Evolutionary conservation across 2,888 invertebrate genomes (phyloP).

Genomic region (Plagodis dolabraria): DNA sequence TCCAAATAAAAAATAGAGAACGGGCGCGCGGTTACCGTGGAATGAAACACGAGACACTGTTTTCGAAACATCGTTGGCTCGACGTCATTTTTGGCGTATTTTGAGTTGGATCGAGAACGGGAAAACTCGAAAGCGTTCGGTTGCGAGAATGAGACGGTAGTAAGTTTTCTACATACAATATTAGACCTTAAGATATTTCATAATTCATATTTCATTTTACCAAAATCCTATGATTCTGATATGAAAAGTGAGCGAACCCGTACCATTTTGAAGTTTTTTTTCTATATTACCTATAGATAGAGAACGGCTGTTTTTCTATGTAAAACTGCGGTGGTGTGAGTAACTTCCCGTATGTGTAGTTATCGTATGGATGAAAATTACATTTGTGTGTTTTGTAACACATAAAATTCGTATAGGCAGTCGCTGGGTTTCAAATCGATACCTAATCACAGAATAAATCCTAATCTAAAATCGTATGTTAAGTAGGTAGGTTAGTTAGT

Average conservation of each 20-base stretch:
- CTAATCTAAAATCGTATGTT: slow-evolving; percentile 64
- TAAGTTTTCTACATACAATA: slow-evolving; percentile 57
- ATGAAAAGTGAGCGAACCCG: slow-evolving; percentile 69
- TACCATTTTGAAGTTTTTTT: slow-evolving; percentile 83
- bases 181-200: slow-evolving; percentile 66
- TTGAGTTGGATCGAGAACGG: slow-evolving; percentile 83
- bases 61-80: slow-evolving; percentile 80
- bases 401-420: slow-evolving; percentile 74
- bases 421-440: slow-evolving; percentile 70
- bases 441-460: too few relatives aligned
- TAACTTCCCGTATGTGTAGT: slow-evolving; percentile 77
- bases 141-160: slow-evolving; percentile 69
- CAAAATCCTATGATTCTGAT: slow-evolving; percentile 54
- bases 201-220: slow-evolving; percentile 62
- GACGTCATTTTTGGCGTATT: slow-evolving; percentile 85
- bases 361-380: slow-evolving; percentile 60
- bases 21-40: slow-evolving; percentile 73
- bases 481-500: slow-evolving; percentile 15
- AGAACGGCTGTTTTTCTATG: slow-evolving; percentile 79
- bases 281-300: slow-evolving; percentile 69
- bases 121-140: slow-evolving; percentile 84
- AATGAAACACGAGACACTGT: slow-evolving; percentile 81
- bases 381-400: slow-evolving; percentile 58
- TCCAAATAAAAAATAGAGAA: slow-evolving; percentile 79
- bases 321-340: slow-evolving; percentile 68